Percentiles rank a stretch among this genome's conserved stretches.
These are phyloP conservation scores for Plecotus auritus DNA, from an alignment of 2,113 vertebrate species.

Conservation along the genomic window DNA sequence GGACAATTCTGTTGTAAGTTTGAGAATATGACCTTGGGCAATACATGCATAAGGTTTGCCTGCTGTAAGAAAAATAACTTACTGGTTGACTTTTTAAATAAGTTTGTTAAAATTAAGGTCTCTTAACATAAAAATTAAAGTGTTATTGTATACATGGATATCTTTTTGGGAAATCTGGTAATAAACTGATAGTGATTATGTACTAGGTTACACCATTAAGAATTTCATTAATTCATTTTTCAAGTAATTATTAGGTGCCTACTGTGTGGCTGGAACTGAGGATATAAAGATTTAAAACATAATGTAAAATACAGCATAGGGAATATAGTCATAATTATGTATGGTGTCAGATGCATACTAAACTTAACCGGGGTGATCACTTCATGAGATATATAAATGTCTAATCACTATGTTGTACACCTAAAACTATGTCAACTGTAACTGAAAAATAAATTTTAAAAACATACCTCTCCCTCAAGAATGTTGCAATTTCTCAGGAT, in stretches of 20 bases:
- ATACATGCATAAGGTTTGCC: neutral
- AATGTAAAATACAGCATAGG: neutral
- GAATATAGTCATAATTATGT: neutral
- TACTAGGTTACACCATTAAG: neutral
- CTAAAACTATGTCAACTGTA: neutral
- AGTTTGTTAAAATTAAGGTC: slow-evolving; percentile 2
- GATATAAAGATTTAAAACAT: slow-evolving; percentile 30
- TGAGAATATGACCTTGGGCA: neutral
- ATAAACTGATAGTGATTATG: neutral
- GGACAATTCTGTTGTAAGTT: neutral
- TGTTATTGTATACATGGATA: neutral
- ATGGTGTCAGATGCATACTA: neutral
- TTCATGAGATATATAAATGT: neutral
- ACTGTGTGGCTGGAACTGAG: neutral
- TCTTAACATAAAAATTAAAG: slow-evolving; percentile 7
- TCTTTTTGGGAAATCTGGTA: neutral
- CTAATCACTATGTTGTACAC: neutral
- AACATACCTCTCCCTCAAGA: neutral
- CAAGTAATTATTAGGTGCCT: slow-evolving; percentile 17
- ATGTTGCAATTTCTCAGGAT: neutral
- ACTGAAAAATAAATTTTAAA: neutral
- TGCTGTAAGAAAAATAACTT: neutral
- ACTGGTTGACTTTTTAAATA: neutral
- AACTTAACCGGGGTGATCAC: neutral
- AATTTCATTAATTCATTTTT: slow-evolving; percentile 40